Percentiles rank a stretch among this genome's conserved stretches.
phyloP scores from a whole-genome alignment of 2,888 invertebrate species.

The Zelleria hepariella region DNA sequence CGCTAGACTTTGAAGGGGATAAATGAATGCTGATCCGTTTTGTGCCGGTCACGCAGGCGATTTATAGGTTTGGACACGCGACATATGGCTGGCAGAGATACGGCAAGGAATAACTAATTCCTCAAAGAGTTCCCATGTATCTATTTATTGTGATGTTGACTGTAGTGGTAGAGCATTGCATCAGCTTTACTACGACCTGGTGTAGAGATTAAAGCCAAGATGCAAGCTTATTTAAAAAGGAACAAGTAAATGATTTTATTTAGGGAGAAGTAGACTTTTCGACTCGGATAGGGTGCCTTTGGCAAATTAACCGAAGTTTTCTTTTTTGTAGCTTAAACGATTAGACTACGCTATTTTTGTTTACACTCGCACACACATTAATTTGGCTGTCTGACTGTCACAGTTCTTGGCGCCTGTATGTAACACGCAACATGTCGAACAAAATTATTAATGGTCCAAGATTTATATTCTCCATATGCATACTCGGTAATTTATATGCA shows the following conservation, averaged over 20 bases:
- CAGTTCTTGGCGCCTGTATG: neutral
- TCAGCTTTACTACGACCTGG: neutral
- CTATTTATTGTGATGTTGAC: neutral
- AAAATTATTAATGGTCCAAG: neutral
- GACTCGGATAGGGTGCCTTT: too few relatives aligned
- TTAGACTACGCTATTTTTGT: too few relatives aligned
- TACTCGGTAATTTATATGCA: neutral
- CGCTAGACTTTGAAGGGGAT: neutral
- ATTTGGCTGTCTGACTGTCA: neutral
- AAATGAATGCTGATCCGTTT: neutral
- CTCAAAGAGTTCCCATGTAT: neutral
- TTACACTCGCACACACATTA: neutral
- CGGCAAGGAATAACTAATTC: neutral
- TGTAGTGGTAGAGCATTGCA: neutral
- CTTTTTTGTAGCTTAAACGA: too few relatives aligned
- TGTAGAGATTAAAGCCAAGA: too few relatives aligned
- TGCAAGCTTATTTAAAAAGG: too few relatives aligned
- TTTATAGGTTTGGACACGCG: neutral
- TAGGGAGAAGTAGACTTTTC: too few relatives aligned
- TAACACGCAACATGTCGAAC: neutral
- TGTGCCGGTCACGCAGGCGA: neutral
- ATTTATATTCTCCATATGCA: neutral
- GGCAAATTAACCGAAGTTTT: too few relatives aligned
- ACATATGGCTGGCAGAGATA: neutral
- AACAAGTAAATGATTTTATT: too few relatives aligned